phyloP scores from a whole-genome alignment of 2,797 vertebrate species.

The Tinamus major region DNA sequence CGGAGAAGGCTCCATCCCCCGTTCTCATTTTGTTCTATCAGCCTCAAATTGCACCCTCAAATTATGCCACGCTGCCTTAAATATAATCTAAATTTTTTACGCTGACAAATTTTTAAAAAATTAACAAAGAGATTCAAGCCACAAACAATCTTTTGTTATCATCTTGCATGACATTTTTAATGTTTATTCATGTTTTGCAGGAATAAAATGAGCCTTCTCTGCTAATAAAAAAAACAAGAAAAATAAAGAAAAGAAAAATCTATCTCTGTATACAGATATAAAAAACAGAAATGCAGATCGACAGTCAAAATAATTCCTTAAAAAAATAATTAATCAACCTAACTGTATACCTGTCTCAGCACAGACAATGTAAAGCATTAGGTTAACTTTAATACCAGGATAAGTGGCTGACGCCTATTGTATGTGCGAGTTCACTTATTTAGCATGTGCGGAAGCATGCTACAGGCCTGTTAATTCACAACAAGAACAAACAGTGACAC shows the following conservation, averaged over 20 bases:
- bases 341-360: background rate
- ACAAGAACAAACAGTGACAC: background rate
- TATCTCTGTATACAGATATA: background rate
- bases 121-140: background rate
- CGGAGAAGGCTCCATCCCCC: slow-evolving; percentile 36
- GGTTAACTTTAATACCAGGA: background rate
- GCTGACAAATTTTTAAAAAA: background rate
- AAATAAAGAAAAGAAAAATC: background rate
- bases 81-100: background rate
- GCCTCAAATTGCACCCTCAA: background rate
- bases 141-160: slow-evolving; percentile 42
- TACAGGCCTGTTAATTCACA: background rate
- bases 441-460: background rate
- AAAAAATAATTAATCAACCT: background rate
- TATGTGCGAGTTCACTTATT: background rate
- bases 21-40: slow-evolving; percentile 15
- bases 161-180: slow-evolving; percentile 14
- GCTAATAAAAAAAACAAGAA: background rate
- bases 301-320: background rate
- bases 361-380: background rate
- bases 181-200: slow-evolving; percentile 24
- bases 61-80: background rate
- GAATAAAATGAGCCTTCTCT: slow-evolving; percentile 50
- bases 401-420: background rate
- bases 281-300: background rate